Evolutionary conservation across 2,113 vertebrate genomes (phyloP).

Genomic region (Eulemur macaco): DNA sequence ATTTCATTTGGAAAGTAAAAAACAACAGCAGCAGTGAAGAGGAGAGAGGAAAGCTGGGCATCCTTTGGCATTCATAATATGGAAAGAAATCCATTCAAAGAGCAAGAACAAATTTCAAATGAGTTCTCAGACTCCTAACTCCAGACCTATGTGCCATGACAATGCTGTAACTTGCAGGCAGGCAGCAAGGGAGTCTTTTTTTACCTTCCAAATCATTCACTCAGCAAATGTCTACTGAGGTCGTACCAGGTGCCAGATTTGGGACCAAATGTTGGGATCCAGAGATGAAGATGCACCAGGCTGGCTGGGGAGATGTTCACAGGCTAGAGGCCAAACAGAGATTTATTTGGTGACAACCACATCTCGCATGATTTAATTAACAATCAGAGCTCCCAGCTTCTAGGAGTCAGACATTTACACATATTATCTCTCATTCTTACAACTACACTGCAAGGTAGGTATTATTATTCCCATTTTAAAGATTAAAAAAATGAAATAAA

Average conservation of each 20-base stretch:
- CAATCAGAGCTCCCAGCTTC: neutral
- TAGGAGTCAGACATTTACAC: neutral
- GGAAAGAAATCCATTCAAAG: neutral
- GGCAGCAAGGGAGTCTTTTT: neutral
- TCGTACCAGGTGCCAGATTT: neutral
- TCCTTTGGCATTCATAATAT: neutral
- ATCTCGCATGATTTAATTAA: neutral
- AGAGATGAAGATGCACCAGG: neutral
- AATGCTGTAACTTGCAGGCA: neutral
- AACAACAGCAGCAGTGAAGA: neutral
- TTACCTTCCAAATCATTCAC: neutral
- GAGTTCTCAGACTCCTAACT: neutral
- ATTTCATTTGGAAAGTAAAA: neutral
- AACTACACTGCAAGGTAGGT: neutral
- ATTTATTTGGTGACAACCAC: no score
- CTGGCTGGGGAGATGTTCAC: neutral
- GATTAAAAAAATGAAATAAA: conserved; percentile 22
- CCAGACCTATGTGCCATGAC: neutral
- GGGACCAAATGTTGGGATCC: neutral
- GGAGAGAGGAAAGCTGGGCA: neutral
- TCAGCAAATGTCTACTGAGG: neutral
- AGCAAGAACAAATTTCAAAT: conserved; percentile 1
- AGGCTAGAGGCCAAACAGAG: neutral
- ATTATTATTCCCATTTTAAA: neutral
- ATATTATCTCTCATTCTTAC: neutral